phyloP scores from a whole-genome alignment of 2,113 vertebrate genomes.

The Bostrychus sinensis region DNA sequence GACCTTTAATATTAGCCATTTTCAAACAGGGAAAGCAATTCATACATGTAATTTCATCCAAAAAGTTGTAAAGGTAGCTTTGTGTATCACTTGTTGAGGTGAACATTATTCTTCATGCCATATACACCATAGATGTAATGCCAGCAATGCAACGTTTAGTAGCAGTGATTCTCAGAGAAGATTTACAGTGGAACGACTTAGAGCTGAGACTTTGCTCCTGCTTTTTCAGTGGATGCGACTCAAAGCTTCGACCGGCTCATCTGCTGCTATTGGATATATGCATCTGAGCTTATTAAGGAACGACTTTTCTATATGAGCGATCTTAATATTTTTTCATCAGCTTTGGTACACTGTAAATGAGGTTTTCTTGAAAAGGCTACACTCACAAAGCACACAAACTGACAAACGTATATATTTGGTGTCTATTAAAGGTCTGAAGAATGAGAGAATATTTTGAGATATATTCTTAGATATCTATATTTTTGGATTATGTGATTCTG shows the following conservation, averaged over 20 bases:
- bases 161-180: conserved; percentile 37
- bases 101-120: conserved; percentile 48
- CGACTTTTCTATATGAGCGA: conserved; percentile 50
- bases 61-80: conserved; percentile 9
- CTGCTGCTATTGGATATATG: conserved; percentile 38
- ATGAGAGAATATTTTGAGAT: conserved; percentile 70
- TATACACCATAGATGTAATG: conserved; percentile 39
- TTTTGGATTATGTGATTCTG: conserved; percentile 67
- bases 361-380: conserved; percentile 59
- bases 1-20: conserved; percentile 3
- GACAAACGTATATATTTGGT: conserved; percentile 56
- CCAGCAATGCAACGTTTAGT: conserved; percentile 53
- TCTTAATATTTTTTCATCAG: conserved; percentile 58
- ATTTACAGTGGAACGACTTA: conserved; percentile 29
- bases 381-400: conserved; percentile 62
- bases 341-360: conserved; percentile 73
- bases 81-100: conserved; percentile 43
- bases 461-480: conserved; percentile 71
- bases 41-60: conserved; percentile 9
- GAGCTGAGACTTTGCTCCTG: conserved; percentile 19
- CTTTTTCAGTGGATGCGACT: conserved; percentile 10
- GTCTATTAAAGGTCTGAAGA: conserved; percentile 60
- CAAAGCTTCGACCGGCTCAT: conserved; percentile 44
- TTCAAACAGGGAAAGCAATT: neutral
- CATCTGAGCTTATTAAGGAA: conserved; percentile 45